Base-by-base conservation (phyloP, 2,888 invertebrate genomes). In the Neoaliturus tenellus region DNA sequence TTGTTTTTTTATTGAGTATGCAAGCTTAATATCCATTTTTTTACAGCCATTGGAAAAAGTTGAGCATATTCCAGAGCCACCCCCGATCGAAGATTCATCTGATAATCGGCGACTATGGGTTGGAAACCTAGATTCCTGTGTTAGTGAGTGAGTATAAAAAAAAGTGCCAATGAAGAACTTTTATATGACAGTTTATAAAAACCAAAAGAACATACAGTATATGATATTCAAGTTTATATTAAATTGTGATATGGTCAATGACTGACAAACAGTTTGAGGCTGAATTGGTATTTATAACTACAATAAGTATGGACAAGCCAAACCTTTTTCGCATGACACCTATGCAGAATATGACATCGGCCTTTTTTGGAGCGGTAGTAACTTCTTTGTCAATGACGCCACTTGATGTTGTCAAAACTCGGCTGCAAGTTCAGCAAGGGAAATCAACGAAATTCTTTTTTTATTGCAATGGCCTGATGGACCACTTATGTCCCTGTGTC, bases 131-230 rank as follows among this genome's bases (percentile, higher is more conserved):
- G 98, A 98, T 91, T 92, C 95, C 10, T 93, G 97, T 90, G 93
- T 98, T 91, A 97, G 97, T 93, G 98, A 98, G 98, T 98, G 97
- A 97, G 98, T 94, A 91, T 89, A 88, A 88, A 44, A 39, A 55
- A 23, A 20, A 44, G 44, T 55, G 20, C 25, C 23, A 23, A 55
- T 55, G 3, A 23, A 17, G 17, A 51, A 51, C 14, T 12, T 51
- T 6, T 12, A n/a, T 4, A 51, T 35, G 35, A 35, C 35, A 4
- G 10, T 35, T 35, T 35, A 35, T 6, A 35, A 6, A 10, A 35
- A 35, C 4, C 6, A 35, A 10, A 35, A 35, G 10, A 4, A 4
- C 17, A 44, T 44, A 14, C 17, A 2, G 17, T 44, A 2, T 44
- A 17, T 44, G 44, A 14, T 35, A 17, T 44, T n/a, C n/a, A n/a